Conservation (phyloP, 2,113 vertebrate species). For the Campylorhamphus procurvoides region DNA sequence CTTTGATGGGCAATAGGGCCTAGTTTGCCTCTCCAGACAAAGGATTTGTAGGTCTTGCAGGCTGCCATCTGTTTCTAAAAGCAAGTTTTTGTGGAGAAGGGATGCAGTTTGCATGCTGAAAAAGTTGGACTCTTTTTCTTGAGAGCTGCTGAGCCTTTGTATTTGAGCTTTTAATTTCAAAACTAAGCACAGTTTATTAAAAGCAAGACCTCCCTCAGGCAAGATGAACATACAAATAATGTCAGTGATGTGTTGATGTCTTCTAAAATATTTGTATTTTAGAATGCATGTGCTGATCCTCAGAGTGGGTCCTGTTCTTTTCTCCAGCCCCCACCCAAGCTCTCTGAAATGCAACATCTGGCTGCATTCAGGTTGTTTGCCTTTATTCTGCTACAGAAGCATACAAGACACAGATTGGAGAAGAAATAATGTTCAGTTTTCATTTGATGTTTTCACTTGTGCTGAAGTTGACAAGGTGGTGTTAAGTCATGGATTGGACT, state of each 20-base stretch:
- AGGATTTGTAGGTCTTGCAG: conserved; percentile 59
- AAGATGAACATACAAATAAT: not conserved
- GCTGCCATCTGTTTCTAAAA: conserved; percentile 76
- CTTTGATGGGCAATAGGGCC: conserved; percentile 63
- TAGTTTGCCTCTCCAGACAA: conserved; percentile 68
- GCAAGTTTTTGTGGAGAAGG: conserved; percentile 33
- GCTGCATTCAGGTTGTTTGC: not conserved
- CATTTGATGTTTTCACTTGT: not conserved
- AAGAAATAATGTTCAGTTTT: not conserved
- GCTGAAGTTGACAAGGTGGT: not conserved
- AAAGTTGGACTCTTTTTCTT: not conserved
- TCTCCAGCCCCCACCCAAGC: not conserved
- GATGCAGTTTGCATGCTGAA: conserved; percentile 50
- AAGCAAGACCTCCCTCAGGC: not conserved
- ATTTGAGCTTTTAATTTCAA: not conserved
- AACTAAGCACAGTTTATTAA: not conserved
- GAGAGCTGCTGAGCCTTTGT: not conserved
- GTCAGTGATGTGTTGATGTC: not conserved
- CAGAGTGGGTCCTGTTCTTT: not conserved
- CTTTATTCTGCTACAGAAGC: not conserved
- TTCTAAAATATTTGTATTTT: not conserved
- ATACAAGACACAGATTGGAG: not conserved
- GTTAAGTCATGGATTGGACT: not conserved
- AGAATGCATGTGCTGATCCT: not conserved
- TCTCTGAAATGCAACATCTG: not conserved